Conservation (phyloP, 1,140 invertebrate species). For the Diorhabda elongata region DNA sequence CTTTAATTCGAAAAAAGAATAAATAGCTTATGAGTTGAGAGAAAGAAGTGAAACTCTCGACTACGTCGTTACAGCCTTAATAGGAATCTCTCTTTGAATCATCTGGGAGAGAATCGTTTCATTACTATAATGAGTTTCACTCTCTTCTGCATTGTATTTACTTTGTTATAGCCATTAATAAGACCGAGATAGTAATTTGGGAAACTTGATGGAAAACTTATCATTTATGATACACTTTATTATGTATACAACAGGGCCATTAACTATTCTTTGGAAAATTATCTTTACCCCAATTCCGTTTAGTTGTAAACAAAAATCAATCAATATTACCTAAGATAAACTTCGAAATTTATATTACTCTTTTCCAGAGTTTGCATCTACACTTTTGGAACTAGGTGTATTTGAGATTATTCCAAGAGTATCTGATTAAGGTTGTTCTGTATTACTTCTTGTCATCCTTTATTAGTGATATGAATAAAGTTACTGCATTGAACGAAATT, state of each 20-base stretch:
- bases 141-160: conserved; percentile 9
- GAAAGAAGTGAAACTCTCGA: conserved; percentile 18
- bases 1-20: conserved; percentile 18
- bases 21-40: conserved; percentile 8
- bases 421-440: no score
- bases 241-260: not conserved
- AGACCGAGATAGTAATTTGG: conserved; percentile 11
- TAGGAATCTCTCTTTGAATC: conserved; percentile 20
- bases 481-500: no score
- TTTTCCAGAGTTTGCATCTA: no score
- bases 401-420: no score
- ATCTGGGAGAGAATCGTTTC: conserved; percentile 20
- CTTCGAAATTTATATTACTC: no score
- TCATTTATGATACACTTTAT: not conserved
- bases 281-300: not conserved
- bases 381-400: no score
- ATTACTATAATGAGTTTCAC: conserved; percentile 17
- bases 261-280: not conserved
- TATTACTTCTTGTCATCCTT: no score
- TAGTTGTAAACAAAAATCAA: no score
- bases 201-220: not conserved
- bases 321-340: no score
- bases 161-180: conserved; percentile 12
- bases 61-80: conserved; percentile 17
- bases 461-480: no score